Percentiles rank a stretch among this genome's conserved stretches.
These are phyloP conservation scores for Anoplius nigerrimus DNA, from an alignment of 2,888 invertebrate genomes.

Conservation along the genomic window DNA sequence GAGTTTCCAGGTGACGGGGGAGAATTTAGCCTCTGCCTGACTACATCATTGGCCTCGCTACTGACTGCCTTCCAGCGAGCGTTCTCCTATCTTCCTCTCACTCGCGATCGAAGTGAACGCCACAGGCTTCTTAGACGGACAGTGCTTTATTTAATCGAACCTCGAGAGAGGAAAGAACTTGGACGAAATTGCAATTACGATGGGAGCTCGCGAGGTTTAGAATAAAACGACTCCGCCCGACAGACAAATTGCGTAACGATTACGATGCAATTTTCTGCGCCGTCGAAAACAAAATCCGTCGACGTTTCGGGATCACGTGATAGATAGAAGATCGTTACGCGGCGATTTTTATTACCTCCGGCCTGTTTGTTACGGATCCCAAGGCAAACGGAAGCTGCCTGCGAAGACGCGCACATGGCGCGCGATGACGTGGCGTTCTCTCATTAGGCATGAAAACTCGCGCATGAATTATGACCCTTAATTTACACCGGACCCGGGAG, in stretches of 20 bases:
- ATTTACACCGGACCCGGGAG: slow-evolving; percentile 52
- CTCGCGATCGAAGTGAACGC: no score
- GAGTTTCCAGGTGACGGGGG: no score
- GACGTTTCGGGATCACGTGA: slow-evolving; percentile 32
- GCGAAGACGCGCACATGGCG: slow-evolving; percentile 59
- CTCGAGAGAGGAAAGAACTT: no score
- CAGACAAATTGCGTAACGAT: slow-evolving; percentile 22
- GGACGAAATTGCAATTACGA: no score
- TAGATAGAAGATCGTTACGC: slow-evolving; percentile 49
- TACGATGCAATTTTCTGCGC: slow-evolving; percentile 31
- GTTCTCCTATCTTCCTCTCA: no score
- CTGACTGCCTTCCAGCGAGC: slow-evolving; percentile 50
- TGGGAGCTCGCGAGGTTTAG: no score
- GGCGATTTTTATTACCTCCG: slow-evolving; percentile 42
- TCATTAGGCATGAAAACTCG: slow-evolving; percentile 55
- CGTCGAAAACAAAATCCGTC: slow-evolving; percentile 22
- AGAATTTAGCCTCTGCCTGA: no score
- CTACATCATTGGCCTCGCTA: no score
- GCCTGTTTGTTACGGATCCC: neutral
- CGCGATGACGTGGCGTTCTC: slow-evolving; percentile 57
- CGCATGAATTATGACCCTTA: slow-evolving; percentile 57
- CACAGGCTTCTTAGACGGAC: no score
- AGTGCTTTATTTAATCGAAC: no score
- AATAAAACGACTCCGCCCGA: no score
- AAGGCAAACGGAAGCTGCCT: slow-evolving; percentile 31